Base-by-base conservation (phyloP, 1,140 invertebrate genomes). In the Diploscapter pachys region DNA sequence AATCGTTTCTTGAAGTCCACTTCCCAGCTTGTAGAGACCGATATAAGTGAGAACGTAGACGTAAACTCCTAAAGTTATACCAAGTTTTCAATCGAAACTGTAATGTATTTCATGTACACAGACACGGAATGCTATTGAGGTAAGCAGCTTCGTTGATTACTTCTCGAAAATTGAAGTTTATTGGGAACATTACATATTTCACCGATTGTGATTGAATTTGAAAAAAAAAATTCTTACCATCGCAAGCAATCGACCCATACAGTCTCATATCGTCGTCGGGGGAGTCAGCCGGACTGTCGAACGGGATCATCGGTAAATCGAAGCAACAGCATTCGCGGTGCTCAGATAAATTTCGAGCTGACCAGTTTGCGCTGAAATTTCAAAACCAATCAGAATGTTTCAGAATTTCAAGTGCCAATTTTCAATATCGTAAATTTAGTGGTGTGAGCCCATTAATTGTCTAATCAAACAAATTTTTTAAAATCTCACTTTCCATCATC, bases 11-110 rank as follows among this genome's bases (percentile, higher is more conserved):
- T 70, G 70, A 4, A 85, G 62, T 2, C 83, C 83, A 54, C 80
- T 83, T 6, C 83, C 83, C 4, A 85, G 49, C 75, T 84, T 84
- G 49, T 85, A 82, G 3, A 84, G 71, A 50, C 83, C 83, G 55
- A 84, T 67, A 52, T 75, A 77, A 11, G 78, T 85, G 4, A 84
- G 73, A 9, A 84, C 61, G 67, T 84, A 84, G 2, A 84, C 65
- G 67, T 68, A 84, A 31, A 73, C 71, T 73, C 71, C 75, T 73
- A 57, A 76, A 75, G 56, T 50, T 31, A 71, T 53, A 11, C 31
- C 49, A 50, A 49, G 9, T 75, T 8, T 73, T 69, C 50, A n/a
- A 11, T n/a, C 11, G 9, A 8, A 31, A 5, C 31, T 64, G 31
- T 48, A 48, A 50, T 59, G 11, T 11, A 13, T 59, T 59, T 59